Evolutionary conservation across 2,797 vertebrate species (phyloP), one percentile per base, ranked within the genome.

Genomic region (Tiaroga cobitis): DNA sequence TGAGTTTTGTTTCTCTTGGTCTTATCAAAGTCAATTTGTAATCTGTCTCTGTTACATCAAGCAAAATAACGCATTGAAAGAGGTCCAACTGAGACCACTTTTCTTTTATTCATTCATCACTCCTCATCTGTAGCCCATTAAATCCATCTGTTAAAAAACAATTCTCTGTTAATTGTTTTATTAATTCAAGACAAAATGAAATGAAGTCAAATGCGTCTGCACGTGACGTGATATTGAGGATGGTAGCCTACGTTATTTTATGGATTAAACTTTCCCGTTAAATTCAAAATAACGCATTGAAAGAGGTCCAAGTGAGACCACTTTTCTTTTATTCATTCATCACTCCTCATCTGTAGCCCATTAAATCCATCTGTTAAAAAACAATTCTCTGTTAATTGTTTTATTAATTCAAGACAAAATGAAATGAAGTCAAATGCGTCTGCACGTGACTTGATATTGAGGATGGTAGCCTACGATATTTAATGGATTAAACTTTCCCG

Each of bases 151-250:
- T 15, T 43, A 37, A 2, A 3, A 15, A 19, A 26, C 5, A n/a
- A 24, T 26, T 70, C 0, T 37, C 26, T 63, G 16, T 69, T 3
- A 73, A 72, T 32, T 84, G 18, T 80, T 19, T 75, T 39, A 51
- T 83, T 69, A 13, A 43, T 78, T 78, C 51, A 78, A 61, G 63
- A 24, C 74, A 26, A 21, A 43, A 15, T 46, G 0, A 73, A 51
- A 82, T 59, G 13, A 74, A 82, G 73, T 76, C 32, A 68, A 84
- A 81, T 29, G 32, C 24, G 21, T 37, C 43, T 37, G 67, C 2
- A 72, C 18, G 73, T 51, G 61, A 84, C n/a, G n/a, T n/a, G n/a
- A n/a, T 68, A 37, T 51, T 43, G 16, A 80, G 43, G 49, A 7
- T 18, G 49, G 18, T 16, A 46, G n/a, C n/a, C n/a, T n/a, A n/a